Evolutionary conservation across 1,140 invertebrate genomes (phyloP).

Genomic region (Heliconius eleuchia): DNA sequence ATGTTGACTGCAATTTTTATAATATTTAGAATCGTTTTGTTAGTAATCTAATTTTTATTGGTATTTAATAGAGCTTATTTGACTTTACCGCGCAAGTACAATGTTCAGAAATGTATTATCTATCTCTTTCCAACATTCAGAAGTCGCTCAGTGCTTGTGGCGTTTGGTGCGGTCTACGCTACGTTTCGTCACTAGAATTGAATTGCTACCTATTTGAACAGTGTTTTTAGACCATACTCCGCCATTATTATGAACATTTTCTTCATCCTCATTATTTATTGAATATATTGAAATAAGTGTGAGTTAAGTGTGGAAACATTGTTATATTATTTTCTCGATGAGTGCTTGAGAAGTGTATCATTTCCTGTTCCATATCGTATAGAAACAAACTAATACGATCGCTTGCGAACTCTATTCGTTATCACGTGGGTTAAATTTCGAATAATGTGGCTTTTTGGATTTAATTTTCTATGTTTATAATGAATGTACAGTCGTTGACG

Average conservation of each 20-base stretch:
- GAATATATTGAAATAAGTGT: conserved; percentile 33
- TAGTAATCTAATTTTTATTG: conserved; percentile 28
- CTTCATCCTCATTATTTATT: conserved; percentile 52
- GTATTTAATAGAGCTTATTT: conserved; percentile 53
- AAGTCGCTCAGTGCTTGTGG: conserved; percentile 51
- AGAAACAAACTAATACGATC: conserved; percentile 77
- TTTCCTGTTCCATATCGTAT: conserved; percentile 77
- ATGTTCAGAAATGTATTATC: conserved; percentile 56
- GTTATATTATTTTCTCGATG: conserved; percentile 42
- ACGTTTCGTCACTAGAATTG: conserved; percentile 68
- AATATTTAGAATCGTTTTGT: not conserved
- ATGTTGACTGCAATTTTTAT: not conserved
- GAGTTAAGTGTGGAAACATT: conserved; percentile 42
- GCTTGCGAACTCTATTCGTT: conserved; percentile 69
- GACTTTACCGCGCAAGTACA: conserved; percentile 77
- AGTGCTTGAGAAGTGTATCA: conserved; percentile 69
- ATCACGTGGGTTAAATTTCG: conserved; percentile 79
- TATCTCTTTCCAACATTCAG: conserved; percentile 65
- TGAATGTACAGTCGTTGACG: conserved; percentile 33
- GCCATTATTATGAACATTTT: conserved; percentile 68
- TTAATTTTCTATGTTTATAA: conserved; percentile 46
- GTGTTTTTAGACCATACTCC: conserved; percentile 68
- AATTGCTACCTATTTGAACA: conserved; percentile 60
- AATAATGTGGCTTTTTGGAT: conserved; percentile 53
- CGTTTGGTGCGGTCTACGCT: conserved; percentile 56